Conservation (phyloP, 2,797 vertebrate genomes). For the Sphenopsis melanotis region DNA sequence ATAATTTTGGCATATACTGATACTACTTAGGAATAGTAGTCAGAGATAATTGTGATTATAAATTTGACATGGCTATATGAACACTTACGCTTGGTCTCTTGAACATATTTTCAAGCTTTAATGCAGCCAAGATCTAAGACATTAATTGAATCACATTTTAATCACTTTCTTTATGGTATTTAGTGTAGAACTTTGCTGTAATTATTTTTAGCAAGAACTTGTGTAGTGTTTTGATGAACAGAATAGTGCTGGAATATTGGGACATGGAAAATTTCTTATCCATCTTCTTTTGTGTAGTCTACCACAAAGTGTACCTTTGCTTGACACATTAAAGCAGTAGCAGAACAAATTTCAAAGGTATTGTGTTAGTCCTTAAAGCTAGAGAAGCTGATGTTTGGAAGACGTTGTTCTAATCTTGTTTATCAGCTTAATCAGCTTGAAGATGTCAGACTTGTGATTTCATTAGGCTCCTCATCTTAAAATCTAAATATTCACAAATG, state of each 20-base stretch:
- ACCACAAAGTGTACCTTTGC: background rate
- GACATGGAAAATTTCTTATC: background rate
- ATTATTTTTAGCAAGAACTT: background rate
- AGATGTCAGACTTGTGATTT: background rate
- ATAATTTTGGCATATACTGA: background rate
- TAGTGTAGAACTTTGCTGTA: background rate
- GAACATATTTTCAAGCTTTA: background rate
- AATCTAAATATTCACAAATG: background rate
- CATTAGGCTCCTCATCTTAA: background rate
- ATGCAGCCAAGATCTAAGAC: background rate
- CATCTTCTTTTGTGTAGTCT: background rate
- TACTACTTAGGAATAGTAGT: background rate
- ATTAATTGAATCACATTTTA: background rate
- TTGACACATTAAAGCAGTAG: background rate
- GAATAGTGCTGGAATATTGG: background rate
- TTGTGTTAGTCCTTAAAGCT: background rate
- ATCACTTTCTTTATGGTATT: background rate
- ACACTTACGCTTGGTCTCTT: background rate
- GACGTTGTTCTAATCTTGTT: background rate
- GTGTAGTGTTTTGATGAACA: background rate
- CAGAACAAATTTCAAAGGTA: background rate
- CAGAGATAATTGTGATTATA: background rate
- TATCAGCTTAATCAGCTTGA: background rate
- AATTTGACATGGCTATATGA: background rate
- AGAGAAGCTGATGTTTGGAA: background rate